Evolutionary conservation across 1,140 invertebrate species (phyloP), one percentile per base, ranked within the genome.

Genomic region (Macrotrachela quadricornifera): DNA sequence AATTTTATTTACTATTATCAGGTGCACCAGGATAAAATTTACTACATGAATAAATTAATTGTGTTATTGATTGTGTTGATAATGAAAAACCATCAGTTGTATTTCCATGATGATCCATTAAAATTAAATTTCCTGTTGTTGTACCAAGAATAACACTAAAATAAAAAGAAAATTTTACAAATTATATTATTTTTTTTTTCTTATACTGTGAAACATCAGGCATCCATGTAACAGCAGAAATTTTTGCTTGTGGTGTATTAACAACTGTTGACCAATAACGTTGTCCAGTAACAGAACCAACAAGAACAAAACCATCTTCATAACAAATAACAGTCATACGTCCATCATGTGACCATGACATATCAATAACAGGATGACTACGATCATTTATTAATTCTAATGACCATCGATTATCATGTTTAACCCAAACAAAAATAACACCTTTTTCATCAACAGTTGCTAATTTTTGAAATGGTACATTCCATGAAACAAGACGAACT

Each of bases 341-440:
- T 12, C 92, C 92, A 72, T 95, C 90, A 64, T 96, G 90, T 0
- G 85, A 92, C 92, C 92, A 96, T 18, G 84, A 84, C 72, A 96
- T 94, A 71, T 95, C 85, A 14, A 72, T 74, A 12, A 74, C 72
- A 66, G 72, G 60, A 1, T 85, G 92, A 62, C 82, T 92, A 21
- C 91, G 74, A 71, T 97, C 92, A 67, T 97, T 97, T 62, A 97
- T 95, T 49, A 96, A 75, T 71, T 97, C 92, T 58, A 96, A 94
- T 54, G 87, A 94, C 91, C 91, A 97, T 13, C 90, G 76, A 10
- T 90, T 88, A 66, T 96, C 91, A 67, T 95, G 95, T 65, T 94
- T 94, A 58, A 94, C 94, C 91, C 92, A 96, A 8, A 97, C 87
- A 69, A 95, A 97, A 61, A 96, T 96, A 37, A 95, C 85, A 13